Base-by-base conservation (phyloP, 2,888 invertebrate species). In the Eueremaeus valkanovi region DNA sequence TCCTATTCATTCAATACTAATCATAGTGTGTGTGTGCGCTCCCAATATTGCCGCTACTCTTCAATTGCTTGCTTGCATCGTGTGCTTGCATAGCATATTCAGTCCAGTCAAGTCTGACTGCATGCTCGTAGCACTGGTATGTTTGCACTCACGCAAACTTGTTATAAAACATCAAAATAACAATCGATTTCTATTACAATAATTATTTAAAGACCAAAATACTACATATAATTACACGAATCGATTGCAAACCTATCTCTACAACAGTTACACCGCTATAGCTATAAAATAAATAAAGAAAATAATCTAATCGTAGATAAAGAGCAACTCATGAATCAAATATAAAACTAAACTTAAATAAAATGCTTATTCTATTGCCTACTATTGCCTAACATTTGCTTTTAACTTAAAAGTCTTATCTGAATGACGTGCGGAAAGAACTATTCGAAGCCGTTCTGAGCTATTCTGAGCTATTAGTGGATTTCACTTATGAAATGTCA, bases 401-500 rank as follows among this genome's bases (percentile, higher is more conserved):
- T 51, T 55, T n/a, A 55, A 55, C 55, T 55, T 55, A 27, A 51
- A 55, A 55, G 55, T 55, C 55, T 55, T 55, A 55, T 55, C 55
- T 24, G 55, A 55, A 55, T 55, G 21, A 55, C 3, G 3, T 3
- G 5, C 18, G 55, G 55, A 18, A 45, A 45, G 42, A 8, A 18
- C 42, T 45, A 11, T 45, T 45, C 16, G 42, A 11, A 45, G 42
- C 42, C 42, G 18, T 45, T 55, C 24, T 21, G 55, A 55, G 55
- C 11, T 9, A 21, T 24, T 55, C 8, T n/a, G 24, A 61, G 61
- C 61, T 61, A 61, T 61, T 61, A 61, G 61, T 27, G n/a, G 61
- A 55, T 61, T 61, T 61, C 31, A 61, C 61, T 61, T 61, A 29
- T 61, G 31, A 61, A 61, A 61, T 61, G 61, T 61, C 61, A 27